Conservation (phyloP, 2,888 invertebrate genomes). For the Leucozona laternaria region DNA sequence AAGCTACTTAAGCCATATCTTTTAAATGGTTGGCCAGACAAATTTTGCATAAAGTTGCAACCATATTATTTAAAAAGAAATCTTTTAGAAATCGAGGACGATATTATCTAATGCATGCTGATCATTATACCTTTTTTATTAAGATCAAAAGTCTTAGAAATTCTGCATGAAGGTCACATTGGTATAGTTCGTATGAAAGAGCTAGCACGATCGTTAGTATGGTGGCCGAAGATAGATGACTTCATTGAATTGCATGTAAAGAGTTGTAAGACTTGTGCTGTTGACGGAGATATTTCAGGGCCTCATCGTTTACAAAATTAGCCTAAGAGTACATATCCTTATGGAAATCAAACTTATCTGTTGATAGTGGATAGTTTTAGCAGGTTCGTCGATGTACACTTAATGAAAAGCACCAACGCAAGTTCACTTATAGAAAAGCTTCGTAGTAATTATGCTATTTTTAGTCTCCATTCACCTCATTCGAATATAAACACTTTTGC, state of each 20-base stretch:
- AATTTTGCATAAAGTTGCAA: too few species aligned
- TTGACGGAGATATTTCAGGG: neutral
- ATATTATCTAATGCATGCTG: too few species aligned
- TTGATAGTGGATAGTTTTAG: constrained; percentile 33
- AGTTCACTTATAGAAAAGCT: constrained; percentile 30
- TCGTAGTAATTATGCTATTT: constrained; percentile 15
- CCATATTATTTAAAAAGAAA: too few species aligned
- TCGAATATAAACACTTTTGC: constrained; percentile 30
- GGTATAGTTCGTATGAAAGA: constrained; percentile 26
- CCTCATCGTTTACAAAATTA: neutral
- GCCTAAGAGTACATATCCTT: constrained; percentile 16
- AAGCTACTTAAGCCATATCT: too few species aligned
- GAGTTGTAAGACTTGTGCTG: constrained; percentile 10
- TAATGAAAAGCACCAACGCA: constrained; percentile 31
- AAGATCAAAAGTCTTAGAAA: neutral
- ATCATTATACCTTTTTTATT: neutral
- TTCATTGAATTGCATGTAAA: constrained; percentile 8
- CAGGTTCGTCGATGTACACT: constrained; percentile 16
- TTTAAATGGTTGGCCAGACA: too few species aligned
- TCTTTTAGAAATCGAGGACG: too few species aligned
- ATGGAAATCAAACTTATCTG: constrained; percentile 18
- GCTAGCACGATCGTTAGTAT: constrained; percentile 2
- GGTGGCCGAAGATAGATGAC: constrained; percentile 3
- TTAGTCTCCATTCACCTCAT: constrained; percentile 20
- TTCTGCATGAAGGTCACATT: constrained; percentile 26